Conservation (phyloP, 2,888 invertebrate species). For the Ophion ellenae region DNA sequence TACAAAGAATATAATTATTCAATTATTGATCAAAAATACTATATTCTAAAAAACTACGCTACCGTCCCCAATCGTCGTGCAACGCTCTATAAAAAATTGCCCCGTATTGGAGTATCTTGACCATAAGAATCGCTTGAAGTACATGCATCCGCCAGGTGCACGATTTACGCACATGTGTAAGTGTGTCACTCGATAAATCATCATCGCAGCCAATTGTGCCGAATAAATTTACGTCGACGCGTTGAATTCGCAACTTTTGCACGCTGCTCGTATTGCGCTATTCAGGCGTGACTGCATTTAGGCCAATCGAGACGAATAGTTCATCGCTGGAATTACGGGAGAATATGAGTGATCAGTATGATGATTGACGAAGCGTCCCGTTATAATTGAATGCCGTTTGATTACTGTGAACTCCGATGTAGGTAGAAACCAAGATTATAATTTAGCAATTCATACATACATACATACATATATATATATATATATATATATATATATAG, state of each 20-base stretch:
- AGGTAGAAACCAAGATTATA: neutral
- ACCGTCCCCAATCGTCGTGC: no score
- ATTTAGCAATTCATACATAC: neutral
- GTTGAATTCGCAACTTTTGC: neutral
- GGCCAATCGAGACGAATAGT: conserved; percentile 3
- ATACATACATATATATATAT: neutral
- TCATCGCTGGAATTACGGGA: neutral
- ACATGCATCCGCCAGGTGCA: neutral
- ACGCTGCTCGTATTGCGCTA: neutral
- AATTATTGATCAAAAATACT: no score
- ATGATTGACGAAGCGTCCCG: conserved; percentile 15
- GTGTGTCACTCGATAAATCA: neutral
- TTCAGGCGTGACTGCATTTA: neutral
- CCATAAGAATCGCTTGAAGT: neutral
- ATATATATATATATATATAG: neutral
- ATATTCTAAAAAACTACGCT: no score
- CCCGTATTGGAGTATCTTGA: neutral
- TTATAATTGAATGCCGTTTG: conserved; percentile 4
- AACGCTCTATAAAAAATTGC: neutral
- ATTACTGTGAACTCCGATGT: neutral
- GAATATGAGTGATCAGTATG: conserved; percentile 6
- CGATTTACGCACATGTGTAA: neutral
- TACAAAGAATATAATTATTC: no score
- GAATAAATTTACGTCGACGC: neutral
- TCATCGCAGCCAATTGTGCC: neutral